phyloP scores from a whole-genome alignment of 1,140 invertebrate species.

The Himalopsyche phryganea region DNA sequence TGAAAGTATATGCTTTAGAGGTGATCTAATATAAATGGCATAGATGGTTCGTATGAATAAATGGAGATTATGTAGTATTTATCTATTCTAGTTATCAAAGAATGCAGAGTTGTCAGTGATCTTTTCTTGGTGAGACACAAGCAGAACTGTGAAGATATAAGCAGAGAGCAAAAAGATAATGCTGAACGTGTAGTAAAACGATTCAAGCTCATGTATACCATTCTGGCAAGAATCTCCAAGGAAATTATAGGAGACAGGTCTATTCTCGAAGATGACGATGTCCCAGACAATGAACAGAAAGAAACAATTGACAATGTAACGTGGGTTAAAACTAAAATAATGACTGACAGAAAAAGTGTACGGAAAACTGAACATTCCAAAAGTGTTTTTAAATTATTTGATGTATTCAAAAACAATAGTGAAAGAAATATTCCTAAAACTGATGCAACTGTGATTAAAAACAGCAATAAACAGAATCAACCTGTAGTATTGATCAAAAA shows the following conservation, averaged over 20 bases:
- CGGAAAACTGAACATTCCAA: no score
- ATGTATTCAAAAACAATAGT: not conserved
- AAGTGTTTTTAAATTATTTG: not conserved
- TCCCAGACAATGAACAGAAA: slow-evolving; percentile 30
- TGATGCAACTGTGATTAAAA: not conserved
- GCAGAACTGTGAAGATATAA: slow-evolving; percentile 27
- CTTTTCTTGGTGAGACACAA: slow-evolving; percentile 35
- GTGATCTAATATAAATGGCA: no score
- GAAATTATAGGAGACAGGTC: slow-evolving; percentile 38
- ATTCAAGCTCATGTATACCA: slow-evolving; percentile 44
- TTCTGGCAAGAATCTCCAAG: slow-evolving; percentile 41
- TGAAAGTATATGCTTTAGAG: no score
- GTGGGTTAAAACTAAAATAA: not conserved
- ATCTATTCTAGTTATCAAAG: slow-evolving; percentile 42
- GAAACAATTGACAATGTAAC: slow-evolving; percentile 2
- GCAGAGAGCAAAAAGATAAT: slow-evolving; percentile 36
- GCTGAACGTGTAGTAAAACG: slow-evolving; percentile 39
- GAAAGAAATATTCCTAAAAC: not conserved
- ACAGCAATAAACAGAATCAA: not conserved
- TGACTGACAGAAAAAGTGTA: not conserved
- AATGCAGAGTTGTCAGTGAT: slow-evolving; percentile 47
- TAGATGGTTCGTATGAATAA: no score
- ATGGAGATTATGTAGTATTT: no score
- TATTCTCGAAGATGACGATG: slow-evolving; percentile 37
- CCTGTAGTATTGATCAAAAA: not conserved